Base-by-base conservation (phyloP, 2,888 invertebrate species). In the Dryobotodes eremita region DNA sequence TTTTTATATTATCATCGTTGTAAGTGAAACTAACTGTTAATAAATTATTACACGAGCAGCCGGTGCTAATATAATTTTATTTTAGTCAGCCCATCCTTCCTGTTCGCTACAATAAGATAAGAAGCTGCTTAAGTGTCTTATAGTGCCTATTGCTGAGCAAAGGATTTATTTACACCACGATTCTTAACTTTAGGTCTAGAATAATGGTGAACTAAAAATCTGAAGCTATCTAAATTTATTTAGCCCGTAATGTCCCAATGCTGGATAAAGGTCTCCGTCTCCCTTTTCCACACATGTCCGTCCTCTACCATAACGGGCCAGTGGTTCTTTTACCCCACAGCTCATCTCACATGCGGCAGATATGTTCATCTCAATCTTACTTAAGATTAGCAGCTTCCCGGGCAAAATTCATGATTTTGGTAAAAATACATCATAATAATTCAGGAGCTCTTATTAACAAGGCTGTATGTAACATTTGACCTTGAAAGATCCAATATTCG, bases 401-500 rank as follows among this genome's bases (percentile, higher is more conserved):
- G 17, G 5, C 64, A 36, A 64, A 3, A 11, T 66, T 17, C 13
- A 5, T 66, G n/a, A 11, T 48, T 66, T 46, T 6, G 0, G 17
- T 66, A n/a, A 31, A 64, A 42, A 42, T n/a, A 42, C 26, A n/a
- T 26, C 26, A n/a, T 26, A 20, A 66, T 46, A 20, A 66, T 48
- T 66, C 20, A 20, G 11, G 20, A 68, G 20, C 8, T 75, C 8
- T 26, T 75, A 17, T 26, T 48, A n/a, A 17, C 7, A 48, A 31
- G 2, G 31, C 8, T 26, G 8, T 23, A 23, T 26, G 8, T 23
- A 23, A 66, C 2, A 20, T n/a, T 46, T 2, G 42, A 70, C 4
- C n/a, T n/a, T 46, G 15, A 59, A 53, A 31, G 0, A 53, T 73
- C 71, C 46, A 75, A 80, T 80, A 71, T 68, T 50, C 13, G 2